Evolutionary conservation across 2,888 invertebrate genomes (phyloP).

Genomic region (Apodemia duryi): DNA sequence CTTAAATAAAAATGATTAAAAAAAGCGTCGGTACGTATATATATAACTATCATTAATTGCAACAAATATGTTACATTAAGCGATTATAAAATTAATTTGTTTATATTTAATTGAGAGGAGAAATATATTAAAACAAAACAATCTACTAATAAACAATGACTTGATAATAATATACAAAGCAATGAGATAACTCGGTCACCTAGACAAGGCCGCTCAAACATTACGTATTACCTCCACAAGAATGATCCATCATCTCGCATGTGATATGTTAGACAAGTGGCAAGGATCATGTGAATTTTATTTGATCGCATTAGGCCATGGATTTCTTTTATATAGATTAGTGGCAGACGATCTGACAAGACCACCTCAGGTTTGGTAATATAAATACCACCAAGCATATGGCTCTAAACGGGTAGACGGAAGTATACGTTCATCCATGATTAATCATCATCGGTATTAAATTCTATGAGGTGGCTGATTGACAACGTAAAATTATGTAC

Average conservation of each 20-base stretch:
- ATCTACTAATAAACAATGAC: conserved; percentile 1
- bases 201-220: conserved; percentile 1
- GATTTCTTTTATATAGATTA: not conserved
- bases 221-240: not conserved
- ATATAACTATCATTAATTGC: no score
- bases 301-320: conserved; percentile 7
- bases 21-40: no score
- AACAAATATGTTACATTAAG: no score
- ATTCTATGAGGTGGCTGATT: no score
- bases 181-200: not conserved
- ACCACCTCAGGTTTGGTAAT: not conserved
- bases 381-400: no score
- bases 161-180: not conserved
- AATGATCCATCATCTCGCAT: conserved; percentile 5
- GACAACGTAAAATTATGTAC: no score
- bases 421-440: no score
- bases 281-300: conserved; percentile 7
- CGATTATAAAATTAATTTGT: no score
- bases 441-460: no score
- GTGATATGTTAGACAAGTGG: conserved; percentile 2
- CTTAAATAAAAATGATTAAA: no score
- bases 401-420: no score
- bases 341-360: not conserved
- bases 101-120: no score
- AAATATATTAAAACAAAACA: not conserved